Conservation (phyloP, 2,113 vertebrate genomes). For the Tapirus terrestris region DNA sequence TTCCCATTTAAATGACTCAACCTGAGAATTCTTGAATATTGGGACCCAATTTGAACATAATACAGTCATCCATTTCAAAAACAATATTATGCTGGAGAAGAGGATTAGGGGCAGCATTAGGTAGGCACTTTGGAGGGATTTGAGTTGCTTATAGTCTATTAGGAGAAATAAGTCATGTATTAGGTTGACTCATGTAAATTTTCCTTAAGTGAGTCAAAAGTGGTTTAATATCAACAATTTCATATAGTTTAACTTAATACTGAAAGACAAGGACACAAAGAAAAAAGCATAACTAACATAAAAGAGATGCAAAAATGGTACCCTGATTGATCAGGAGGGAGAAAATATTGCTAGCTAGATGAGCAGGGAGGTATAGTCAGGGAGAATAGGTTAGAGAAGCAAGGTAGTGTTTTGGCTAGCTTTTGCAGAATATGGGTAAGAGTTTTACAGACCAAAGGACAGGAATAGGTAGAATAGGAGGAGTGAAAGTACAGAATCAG, state of each 20-base stretch:
- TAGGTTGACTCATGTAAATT: not conserved
- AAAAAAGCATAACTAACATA: not conserved
- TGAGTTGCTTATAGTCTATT: not conserved
- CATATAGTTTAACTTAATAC: not conserved
- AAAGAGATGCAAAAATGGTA: not conserved
- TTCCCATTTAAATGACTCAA: not conserved
- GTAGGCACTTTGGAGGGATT: not conserved
- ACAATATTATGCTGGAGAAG: not conserved
- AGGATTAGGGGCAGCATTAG: not conserved
- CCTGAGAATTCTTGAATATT: not conserved
- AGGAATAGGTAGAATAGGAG: not conserved
- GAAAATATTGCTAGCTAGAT: not conserved
- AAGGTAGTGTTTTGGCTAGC: not conserved
- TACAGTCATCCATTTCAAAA: constrained; percentile 1
- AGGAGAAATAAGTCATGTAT: not conserved
- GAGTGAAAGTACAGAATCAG: not conserved
- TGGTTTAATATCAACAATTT: not conserved
- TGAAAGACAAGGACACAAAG: not conserved
- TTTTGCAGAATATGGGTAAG: not conserved
- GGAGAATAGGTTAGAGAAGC: not conserved
- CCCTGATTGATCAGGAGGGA: not conserved
- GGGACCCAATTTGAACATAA: not conserved
- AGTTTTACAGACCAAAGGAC: not conserved
- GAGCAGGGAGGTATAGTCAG: not conserved
- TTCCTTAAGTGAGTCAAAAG: not conserved